Conservation (phyloP, 2,888 invertebrate genomes). For the Nebria brevicollis region DNA sequence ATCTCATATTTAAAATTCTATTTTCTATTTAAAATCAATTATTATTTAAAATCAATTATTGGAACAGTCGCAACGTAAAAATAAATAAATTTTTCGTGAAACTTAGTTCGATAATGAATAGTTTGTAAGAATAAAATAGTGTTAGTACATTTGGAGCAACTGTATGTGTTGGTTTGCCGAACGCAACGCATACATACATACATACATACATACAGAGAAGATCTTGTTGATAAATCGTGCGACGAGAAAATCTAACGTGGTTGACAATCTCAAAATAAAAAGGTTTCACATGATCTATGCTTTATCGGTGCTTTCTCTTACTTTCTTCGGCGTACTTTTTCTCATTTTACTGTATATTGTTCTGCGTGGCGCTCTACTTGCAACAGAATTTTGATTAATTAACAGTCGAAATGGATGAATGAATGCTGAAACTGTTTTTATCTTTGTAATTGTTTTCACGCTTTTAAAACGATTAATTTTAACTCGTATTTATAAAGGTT, state of each 20-base stretch:
- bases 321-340: slow-evolving; percentile 12
- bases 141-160: neutral
- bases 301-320: slow-evolving; percentile 35
- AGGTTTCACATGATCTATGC: slow-evolving; percentile 47
- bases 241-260: slow-evolving; percentile 41
- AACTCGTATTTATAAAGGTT: slow-evolving; percentile 8
- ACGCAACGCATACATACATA: neutral
- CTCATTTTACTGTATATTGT: slow-evolving; percentile 6
- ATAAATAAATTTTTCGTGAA: no score
- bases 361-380: neutral
- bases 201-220: neutral
- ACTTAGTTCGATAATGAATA: no score
- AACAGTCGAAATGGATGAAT: slow-evolving; percentile 30
- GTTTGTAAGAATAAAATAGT: no score
- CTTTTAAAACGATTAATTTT: slow-evolving; percentile 44
- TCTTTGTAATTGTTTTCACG: slow-evolving; percentile 46
- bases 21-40: no score
- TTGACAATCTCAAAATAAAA: slow-evolving; percentile 48
- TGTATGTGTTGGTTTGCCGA: neutral
- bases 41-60: no score
- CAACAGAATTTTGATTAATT: slow-evolving; percentile 38
- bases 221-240: slow-evolving; percentile 40
- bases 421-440: slow-evolving; percentile 40
- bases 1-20: no score
- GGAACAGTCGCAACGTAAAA: no score